phyloP scores from a whole-genome alignment of 2,113 vertebrate species.

The Tinamus guttatus region DNA sequence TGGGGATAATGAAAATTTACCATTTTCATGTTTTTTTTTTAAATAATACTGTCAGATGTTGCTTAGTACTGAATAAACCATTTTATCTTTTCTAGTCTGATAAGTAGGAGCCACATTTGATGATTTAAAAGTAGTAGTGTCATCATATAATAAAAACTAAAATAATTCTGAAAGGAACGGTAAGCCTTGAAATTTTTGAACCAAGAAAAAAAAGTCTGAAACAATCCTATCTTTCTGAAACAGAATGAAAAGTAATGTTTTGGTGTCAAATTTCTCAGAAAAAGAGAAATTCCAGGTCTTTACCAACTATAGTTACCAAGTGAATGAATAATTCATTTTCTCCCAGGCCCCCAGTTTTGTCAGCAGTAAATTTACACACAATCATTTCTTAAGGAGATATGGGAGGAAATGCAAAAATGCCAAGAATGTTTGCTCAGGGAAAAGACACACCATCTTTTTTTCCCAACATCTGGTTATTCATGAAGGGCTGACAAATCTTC shows the following conservation, averaged over 20 bases:
- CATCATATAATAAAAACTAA: neutral
- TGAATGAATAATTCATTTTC: slow-evolving; percentile 23
- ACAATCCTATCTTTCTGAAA: neutral
- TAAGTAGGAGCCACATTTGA: neutral
- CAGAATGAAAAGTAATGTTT: neutral
- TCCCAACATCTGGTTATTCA: slow-evolving; percentile 43
- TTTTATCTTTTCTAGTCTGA: neutral
- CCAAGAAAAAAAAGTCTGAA: neutral
- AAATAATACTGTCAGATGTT: neutral
- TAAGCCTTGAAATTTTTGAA: neutral
- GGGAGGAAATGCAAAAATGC: slow-evolving; percentile 60
- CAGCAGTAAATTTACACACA: slow-evolving; percentile 54
- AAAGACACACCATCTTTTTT: slow-evolving; percentile 36
- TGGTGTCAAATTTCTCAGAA: neutral
- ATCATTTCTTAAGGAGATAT: slow-evolving; percentile 35
- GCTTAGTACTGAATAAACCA: neutral
- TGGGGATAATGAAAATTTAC: neutral
- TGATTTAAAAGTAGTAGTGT: neutral
- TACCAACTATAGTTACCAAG: slow-evolving; percentile 21
- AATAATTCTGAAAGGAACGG: neutral
- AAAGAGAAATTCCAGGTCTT: slow-evolving; percentile 3
- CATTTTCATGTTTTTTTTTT: slow-evolving; percentile 2
- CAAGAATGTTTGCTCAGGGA: slow-evolving; percentile 56
- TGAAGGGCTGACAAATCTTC: slow-evolving; percentile 30
- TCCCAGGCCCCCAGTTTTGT: slow-evolving; percentile 44